Base-by-base conservation (phyloP, 1,140 invertebrate species). In the Catajapyx aquilonaris region DNA sequence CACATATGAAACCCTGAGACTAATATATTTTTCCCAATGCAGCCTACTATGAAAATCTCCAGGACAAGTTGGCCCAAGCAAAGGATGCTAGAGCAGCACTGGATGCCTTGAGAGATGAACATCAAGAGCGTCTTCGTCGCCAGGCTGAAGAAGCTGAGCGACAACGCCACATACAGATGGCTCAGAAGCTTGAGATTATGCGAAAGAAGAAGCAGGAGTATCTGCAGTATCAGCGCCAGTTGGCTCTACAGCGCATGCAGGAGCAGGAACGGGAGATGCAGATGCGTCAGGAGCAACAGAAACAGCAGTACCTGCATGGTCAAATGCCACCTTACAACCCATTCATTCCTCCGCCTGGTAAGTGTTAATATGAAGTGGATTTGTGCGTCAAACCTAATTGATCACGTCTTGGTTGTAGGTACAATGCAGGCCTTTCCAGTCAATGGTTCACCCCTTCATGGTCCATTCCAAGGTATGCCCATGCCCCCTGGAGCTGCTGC, bases 151-250 rank as follows among this genome's bases (percentile, higher is more conserved):
- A 90, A 52, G 85, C 87, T 19, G 91, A 98, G 52, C 56, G 87
- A 11, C 73, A 75, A 44, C 62, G 83, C 1, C 91, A 96, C 53
- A 64, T 94, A 53, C 81, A 93, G 53, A 95, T 97, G 90, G 86
- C 87, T 16, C 80, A 91, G 43, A 98, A 96, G 53, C 58, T 99
- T 34, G 88, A 96, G 46, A 80, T 94, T 28, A 96, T 98, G 90
- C 62, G 94, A 32, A 88, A 95, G 59, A 93, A 97, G 63, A 99
- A 98, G 53, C 90, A 96, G 61, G 87, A 85, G 52, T 85, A 84
- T 52, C 50, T 85, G 43, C 55, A 72, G 52, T 88, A 88, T 53
- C 84, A 88, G 53, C 56, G 83, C 1, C 79, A 94, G 53, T 54
- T 95, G 35, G 87, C 88, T 0, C 53, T 96, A 37, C 88, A 93